These are phyloP conservation scores for Genyomyrus donnyi DNA, from an alignment of 2,113 vertebrate species.

Conservation along the genomic window DNA sequence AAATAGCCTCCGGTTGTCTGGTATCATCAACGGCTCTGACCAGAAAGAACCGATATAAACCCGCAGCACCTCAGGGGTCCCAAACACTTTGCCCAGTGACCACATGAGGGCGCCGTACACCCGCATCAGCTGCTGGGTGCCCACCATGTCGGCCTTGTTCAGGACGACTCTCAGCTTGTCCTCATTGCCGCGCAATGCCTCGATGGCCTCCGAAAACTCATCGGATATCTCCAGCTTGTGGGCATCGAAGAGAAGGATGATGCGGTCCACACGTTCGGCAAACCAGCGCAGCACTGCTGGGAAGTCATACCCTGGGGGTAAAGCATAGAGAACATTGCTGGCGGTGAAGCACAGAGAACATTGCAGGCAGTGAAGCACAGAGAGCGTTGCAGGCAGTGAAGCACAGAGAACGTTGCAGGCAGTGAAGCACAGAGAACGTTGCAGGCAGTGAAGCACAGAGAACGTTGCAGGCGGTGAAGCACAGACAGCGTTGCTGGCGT, in stretches of 20 bases:
- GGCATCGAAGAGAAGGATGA: constrained; percentile 83
- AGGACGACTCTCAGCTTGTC: constrained; percentile 87
- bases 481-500: neutral
- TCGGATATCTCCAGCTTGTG: constrained; percentile 88
- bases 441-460: constrained; percentile 37
- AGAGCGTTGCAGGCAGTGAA: neutral
- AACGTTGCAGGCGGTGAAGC: neutral
- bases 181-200: constrained; percentile 74
- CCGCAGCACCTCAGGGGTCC: constrained; percentile 76
- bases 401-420: neutral
- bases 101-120: constrained; percentile 90
- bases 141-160: constrained; percentile 84
- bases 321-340: neutral
- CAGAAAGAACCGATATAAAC: constrained; percentile 86
- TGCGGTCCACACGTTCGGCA: constrained; percentile 78
- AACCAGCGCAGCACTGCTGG: constrained; percentile 80
- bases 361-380: constrained; percentile 52
- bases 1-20: constrained; percentile 75
- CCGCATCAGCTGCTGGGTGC: constrained; percentile 82
- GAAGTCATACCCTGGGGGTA: constrained; percentile 73
- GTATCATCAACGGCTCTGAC: constrained; percentile 69
- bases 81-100: constrained; percentile 81
- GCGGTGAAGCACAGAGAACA: constrained; percentile 35
- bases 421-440: neutral
- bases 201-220: constrained; percentile 77